phyloP scores from a whole-genome alignment of 2,113 vertebrate species.

The Corynorhinus townsendii region DNA sequence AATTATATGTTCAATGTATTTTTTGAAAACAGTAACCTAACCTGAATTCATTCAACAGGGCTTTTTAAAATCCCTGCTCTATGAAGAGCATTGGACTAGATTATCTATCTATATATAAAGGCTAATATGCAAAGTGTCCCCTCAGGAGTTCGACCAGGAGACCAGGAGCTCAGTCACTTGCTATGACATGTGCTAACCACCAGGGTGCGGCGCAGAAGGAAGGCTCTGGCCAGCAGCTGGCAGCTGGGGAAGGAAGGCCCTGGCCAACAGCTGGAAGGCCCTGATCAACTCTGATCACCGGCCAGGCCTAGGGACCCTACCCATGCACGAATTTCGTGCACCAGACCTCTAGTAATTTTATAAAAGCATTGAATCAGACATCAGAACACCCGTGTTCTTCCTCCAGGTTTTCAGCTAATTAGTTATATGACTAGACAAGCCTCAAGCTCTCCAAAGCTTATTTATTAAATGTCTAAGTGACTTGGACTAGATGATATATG shows the following conservation, averaged over 20 bases:
- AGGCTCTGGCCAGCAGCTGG: too few species aligned
- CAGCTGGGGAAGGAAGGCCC: too few species aligned
- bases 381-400: not conserved
- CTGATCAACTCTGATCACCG: too few species aligned
- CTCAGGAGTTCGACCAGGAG: too few species aligned
- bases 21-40: not conserved
- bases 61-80: not conserved
- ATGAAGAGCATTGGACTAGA: not conserved
- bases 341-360: not conserved
- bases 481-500: not conserved
- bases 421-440: not conserved
- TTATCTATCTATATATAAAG: too few species aligned
- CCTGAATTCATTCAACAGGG: not conserved
- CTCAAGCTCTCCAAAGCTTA: not conserved
- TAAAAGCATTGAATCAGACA: not conserved
- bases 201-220: too few species aligned
- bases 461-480: not conserved
- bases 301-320: too few species aligned
- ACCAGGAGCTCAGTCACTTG: too few species aligned
- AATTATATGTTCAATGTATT: not conserved
- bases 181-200: too few species aligned
- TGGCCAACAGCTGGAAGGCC: too few species aligned
- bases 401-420: not conserved
- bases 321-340: too few species aligned
- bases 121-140: too few species aligned